Conservation (phyloP, 2,797 vertebrate genomes). For the Calcarius lapponicus region DNA sequence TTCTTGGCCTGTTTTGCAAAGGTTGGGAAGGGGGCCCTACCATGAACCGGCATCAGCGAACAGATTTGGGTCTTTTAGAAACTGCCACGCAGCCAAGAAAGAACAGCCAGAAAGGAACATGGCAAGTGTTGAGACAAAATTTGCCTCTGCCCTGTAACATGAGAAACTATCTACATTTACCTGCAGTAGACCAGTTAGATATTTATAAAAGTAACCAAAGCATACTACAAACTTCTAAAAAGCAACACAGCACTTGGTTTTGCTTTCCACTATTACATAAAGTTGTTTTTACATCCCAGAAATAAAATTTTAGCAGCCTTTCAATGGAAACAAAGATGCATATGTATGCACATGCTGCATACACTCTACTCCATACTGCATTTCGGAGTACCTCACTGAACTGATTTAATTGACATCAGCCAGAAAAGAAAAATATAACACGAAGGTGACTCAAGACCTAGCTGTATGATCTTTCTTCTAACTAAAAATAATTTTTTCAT, state of each 20-base stretch:
- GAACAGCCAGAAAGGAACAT: background rate
- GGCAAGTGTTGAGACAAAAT: background rate
- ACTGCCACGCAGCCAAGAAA: background rate
- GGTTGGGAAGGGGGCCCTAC: background rate
- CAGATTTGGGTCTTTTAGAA: background rate
- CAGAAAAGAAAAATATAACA: conserved; percentile 40
- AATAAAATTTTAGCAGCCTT: background rate
- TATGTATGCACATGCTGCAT: background rate
- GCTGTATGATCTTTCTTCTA: background rate
- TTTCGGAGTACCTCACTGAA: background rate
- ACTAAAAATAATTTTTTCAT: background rate
- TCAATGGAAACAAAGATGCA: background rate
- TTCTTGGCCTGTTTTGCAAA: background rate
- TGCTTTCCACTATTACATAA: background rate
- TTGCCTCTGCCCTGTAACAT: background rate
- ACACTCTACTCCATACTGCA: background rate
- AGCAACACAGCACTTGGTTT: background rate
- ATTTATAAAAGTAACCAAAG: background rate
- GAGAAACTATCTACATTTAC: background rate
- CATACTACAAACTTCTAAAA: background rate
- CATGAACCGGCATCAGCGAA: background rate
- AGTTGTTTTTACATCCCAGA: background rate
- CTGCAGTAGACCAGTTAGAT: background rate
- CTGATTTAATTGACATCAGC: conserved; percentile 27
- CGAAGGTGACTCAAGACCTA: background rate